Base-by-base conservation (phyloP, 1,140 invertebrate genomes). In the Heliconius congener region DNA sequence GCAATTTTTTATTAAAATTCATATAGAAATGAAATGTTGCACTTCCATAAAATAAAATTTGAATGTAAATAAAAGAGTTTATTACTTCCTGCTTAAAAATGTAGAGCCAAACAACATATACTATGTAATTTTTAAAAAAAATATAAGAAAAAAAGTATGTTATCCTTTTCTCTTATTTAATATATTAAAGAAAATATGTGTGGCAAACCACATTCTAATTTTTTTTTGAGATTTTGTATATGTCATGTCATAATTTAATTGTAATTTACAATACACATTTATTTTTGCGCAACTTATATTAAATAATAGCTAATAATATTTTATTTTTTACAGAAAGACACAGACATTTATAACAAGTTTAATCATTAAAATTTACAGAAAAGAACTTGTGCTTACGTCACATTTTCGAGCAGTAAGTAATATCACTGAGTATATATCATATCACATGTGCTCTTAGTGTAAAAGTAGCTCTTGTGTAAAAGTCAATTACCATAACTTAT, bases 401-500 rank as follows among this genome's bases (percentile, higher is more conserved):
- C 19, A 72, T 66, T 72, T 73, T 76, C 34, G 27, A 81, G 78
- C 50, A 79, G 73, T 74, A 82, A 81, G 81, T 74, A 79, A 80
- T 74, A 74, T 76, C 42, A 71, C 79, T 84, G 78, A 84, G 73
- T 79, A 66, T 79, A 66, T 66, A 3, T 66, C 27, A 30, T 6
- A 23, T 23, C 19, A 60, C n/a, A 60, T 23, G 23, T 23, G 23
- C 23, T 23, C 23, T 23, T 23, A 23, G 13, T 13, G 0, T 46
- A 46, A 46, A 16, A 46, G 57, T 66, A 30, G 16, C 9, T 6
- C 4, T 66, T 66, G 27, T 11, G 34, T 23, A 66, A 27, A 11
- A 30, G 60, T 16, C 8, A 52, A 18, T 9, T 23, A 57, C 2
- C 3, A 8, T 23, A 16, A 78, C 76, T 39, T 19, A 73, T 66